These are phyloP conservation scores for Acronicta alni DNA, from an alignment of 2,888 invertebrate genomes.

Conservation along the genomic window DNA sequence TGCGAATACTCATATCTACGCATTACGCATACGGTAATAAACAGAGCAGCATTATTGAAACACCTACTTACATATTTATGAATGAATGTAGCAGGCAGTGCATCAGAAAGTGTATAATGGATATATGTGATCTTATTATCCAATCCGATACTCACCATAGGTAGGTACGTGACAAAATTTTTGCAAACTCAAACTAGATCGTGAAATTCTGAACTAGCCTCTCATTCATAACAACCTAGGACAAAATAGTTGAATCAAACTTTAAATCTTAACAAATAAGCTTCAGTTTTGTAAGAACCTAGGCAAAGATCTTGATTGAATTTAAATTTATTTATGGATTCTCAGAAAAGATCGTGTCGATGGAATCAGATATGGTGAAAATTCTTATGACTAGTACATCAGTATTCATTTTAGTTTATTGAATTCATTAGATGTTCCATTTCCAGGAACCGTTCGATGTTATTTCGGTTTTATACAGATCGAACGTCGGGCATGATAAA, in stretches of 20 bases:
- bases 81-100: slow-evolving; percentile 1
- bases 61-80: neutral
- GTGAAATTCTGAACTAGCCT: slow-evolving; percentile 28
- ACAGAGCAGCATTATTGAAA: neutral
- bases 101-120: slow-evolving; percentile 4
- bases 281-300: slow-evolving; percentile 6
- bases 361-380: slow-evolving; percentile 18
- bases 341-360: slow-evolving; percentile 20
- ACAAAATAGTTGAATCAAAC: slow-evolving; percentile 4
- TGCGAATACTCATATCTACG: too few species aligned
- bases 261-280: slow-evolving; percentile 8
- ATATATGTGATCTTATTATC: slow-evolving; percentile 16
- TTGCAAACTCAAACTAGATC: slow-evolving; percentile 26
- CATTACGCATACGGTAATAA: too few species aligned
- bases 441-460: neutral
- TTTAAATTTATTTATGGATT: slow-evolving; percentile 37
- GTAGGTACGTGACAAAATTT: slow-evolving; percentile 29
- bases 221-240: slow-evolving; percentile 6
- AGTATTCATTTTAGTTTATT: slow-evolving; percentile 3
- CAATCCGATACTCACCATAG: slow-evolving; percentile 14
- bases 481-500: too few species aligned
- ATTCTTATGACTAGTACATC: slow-evolving; percentile 24
- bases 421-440: slow-evolving; percentile 12
- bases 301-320: slow-evolving; percentile 27
- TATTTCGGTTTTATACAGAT: too few species aligned